These are phyloP conservation scores for Chunga burmeisteri DNA, from an alignment of 2,113 vertebrate species.

Conservation along the genomic window DNA sequence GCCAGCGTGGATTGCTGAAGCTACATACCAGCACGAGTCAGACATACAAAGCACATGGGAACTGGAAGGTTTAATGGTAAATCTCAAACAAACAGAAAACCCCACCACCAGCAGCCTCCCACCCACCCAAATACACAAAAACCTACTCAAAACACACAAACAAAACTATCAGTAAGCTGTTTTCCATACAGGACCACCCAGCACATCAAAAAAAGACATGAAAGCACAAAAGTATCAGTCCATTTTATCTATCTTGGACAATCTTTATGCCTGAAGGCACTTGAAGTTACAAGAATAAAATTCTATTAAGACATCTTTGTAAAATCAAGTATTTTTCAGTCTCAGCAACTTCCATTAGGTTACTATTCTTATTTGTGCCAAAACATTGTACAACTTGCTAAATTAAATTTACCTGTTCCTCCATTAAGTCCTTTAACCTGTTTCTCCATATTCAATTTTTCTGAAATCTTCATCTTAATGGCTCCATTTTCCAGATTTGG, in stretches of 20 bases:
- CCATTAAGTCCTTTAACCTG: neutral
- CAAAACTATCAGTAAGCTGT: neutral
- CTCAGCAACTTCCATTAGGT: neutral
- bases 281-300: neutral
- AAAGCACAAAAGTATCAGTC: neutral
- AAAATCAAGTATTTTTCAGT: neutral
- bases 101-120: neutral
- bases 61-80: neutral
- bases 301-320: neutral
- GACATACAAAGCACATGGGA: fast-evolving
- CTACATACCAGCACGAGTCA: neutral
- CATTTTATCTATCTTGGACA: neutral
- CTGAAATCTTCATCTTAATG: neutral
- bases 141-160: neutral
- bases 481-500: neutral
- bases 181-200: neutral
- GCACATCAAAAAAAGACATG: neutral
- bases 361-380: neutral
- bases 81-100: neutral
- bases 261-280: neutral
- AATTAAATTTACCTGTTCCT: neutral
- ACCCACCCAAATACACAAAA: neutral
- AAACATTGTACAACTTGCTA: neutral
- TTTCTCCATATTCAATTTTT: neutral
- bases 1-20: fast-evolving